Evolutionary conservation across 2,888 invertebrate genomes (phyloP).

Genomic region (Ectobius pallidus): DNA sequence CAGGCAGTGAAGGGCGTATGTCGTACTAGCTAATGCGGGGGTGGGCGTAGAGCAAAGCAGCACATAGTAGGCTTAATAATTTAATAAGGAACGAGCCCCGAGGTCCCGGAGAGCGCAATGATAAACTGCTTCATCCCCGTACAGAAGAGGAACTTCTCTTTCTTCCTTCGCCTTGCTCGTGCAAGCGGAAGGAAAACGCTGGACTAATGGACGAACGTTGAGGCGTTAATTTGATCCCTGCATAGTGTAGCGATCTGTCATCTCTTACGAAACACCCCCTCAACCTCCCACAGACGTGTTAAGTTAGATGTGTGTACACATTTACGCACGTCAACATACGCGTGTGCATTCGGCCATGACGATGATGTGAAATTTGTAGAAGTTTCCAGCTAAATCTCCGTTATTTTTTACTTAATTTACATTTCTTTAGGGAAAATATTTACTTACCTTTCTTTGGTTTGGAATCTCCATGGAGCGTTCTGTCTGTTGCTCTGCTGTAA

Average conservation of each 20-base stretch:
- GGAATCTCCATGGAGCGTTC: no score
- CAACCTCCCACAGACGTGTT: background rate
- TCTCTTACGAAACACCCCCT: slow-evolving; percentile 12
- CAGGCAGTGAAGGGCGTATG: background rate
- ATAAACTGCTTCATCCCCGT: slow-evolving; percentile 3
- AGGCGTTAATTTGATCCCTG: slow-evolving; percentile 24
- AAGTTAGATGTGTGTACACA: no score
- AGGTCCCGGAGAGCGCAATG: background rate
- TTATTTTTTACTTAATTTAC: no score
- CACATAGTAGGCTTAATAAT: slow-evolving; percentile 9
- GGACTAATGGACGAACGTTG: background rate
- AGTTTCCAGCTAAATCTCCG: no score
- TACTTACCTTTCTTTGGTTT: no score
- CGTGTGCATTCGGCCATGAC: no score
- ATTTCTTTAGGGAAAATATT: no score
- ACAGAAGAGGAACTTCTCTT: no score
- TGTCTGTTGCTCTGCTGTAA: no score
- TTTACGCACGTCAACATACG: background rate
- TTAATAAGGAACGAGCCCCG: slow-evolving; percentile 22
- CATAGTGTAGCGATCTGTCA: background rate
- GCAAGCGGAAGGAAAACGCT: background rate
- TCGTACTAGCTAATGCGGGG: background rate
- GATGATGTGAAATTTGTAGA: no score
- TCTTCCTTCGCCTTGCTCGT: background rate
- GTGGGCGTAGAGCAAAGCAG: background rate